Evolutionary conservation across 2,888 invertebrate species (phyloP).

Genomic region (Pinctada fucata): DNA sequence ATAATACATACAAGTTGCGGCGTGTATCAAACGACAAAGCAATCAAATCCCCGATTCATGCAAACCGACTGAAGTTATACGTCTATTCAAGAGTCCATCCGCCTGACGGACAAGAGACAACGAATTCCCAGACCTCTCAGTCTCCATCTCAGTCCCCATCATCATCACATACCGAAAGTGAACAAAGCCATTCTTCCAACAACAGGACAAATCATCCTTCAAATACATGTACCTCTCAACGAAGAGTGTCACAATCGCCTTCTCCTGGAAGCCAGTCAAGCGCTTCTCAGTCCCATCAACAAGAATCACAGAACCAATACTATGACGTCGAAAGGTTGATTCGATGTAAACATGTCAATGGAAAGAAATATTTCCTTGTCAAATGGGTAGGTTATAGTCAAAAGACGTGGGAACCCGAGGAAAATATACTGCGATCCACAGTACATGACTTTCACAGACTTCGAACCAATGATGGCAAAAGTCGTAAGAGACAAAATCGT

Average conservation of each 20-base stretch:
- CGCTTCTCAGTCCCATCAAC: neutral
- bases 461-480: slow-evolving; percentile 20
- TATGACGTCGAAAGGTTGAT: too few relatives aligned
- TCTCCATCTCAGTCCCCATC: too few relatives aligned
- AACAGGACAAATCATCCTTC: too few relatives aligned
- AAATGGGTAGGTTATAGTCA: slow-evolving; percentile 19
- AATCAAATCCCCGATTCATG: slow-evolving; percentile 14
- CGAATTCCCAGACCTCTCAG: neutral
- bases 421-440: too few relatives aligned
- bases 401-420: slow-evolving; percentile 21
- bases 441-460: slow-evolving; percentile 10
- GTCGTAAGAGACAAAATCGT: slow-evolving; percentile 3
- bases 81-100: slow-evolving; percentile 10
- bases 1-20: slow-evolving; percentile 13
- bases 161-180: too few relatives aligned
- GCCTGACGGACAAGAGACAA: neutral
- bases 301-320: too few relatives aligned
- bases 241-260: too few relatives aligned
- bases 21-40: slow-evolving; percentile 4
- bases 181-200: too few relatives aligned
- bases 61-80: slow-evolving; percentile 13
- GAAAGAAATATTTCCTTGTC: slow-evolving; percentile 13
- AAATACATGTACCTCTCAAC: too few relatives aligned
- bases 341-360: slow-evolving; percentile 4
- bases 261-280: too few relatives aligned